Base-by-base conservation (phyloP, 2,797 vertebrate species). In the Paratrypauchen microcephalus region DNA sequence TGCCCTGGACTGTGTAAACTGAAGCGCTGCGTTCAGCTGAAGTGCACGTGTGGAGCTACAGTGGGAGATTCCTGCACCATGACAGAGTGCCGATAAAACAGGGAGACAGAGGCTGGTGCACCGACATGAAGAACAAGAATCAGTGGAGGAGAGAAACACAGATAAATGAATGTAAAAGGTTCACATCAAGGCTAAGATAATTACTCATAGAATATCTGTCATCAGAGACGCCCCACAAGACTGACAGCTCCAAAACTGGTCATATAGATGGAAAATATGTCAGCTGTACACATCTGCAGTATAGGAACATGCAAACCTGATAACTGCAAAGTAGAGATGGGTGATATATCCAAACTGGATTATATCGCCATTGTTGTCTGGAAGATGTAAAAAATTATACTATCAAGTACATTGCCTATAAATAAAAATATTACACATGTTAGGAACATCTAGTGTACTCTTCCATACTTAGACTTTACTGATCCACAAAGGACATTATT, bases 41-140 rank as follows among this genome's bases (percentile, higher is more conserved):
- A 81, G 69, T 67, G 81, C 87, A 91, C 67, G 80, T 90, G 90
- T 87, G 70, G 75, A 81, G 78, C 84, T 66, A 24, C 39, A 84
- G 73, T 16, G n/a, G 77, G 36, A 73, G 83, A 91, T 91, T 92
- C 88, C 80, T 84, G 84, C 80, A 78, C 78, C 79, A 76, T 90
- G 86, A 90, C 84, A 69, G 68, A 74, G 71, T 39, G 62, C 66
- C 61, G 74, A 78, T 83, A 71, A 84, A 81, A 80, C 68, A 78
- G 73, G 57, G 41, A 75, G 65, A 71, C 68, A 45, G 63, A 73
- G 68, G 39, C 32, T 69, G 41, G 72, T 55, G 72, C 66, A 67
- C 64, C 59, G n/a, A 24, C 73, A 68, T 77, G 70, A 23, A 69
- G 65, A 59, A 45, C 56, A 30, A 32, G 57, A 74, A 72, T 77